Conservation (phyloP, 2,113 vertebrate species). For the Natator depressus region DNA sequence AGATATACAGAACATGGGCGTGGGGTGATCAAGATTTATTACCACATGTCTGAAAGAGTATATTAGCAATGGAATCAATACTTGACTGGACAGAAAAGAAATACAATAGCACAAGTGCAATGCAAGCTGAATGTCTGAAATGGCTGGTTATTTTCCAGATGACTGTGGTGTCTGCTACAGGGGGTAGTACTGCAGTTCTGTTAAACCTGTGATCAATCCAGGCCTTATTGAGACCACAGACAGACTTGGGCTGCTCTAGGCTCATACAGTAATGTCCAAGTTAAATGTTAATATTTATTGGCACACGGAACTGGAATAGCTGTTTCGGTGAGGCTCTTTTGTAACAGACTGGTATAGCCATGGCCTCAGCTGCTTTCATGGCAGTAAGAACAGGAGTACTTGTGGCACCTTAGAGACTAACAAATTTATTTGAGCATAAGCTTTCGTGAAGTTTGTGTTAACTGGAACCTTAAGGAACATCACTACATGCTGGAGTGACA, state of each 20-base stretch:
- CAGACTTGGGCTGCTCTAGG: too few species aligned
- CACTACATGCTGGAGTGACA: background rate
- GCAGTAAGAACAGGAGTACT: too few species aligned
- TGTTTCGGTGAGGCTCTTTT: too few species aligned
- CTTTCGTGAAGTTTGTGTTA: background rate
- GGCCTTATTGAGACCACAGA: too few species aligned
- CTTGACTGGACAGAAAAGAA: background rate
- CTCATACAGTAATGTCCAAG: too few species aligned
- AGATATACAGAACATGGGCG: accelerated
- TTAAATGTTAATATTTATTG: too few species aligned
- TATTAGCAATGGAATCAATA: background rate
- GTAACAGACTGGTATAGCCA: too few species aligned
- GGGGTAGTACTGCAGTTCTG: background rate
- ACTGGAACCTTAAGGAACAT: background rate
- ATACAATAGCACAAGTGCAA: background rate
- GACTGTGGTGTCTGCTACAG: background rate
- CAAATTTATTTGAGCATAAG: too few species aligned
- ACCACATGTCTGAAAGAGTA: background rate
- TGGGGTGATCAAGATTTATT: background rate
- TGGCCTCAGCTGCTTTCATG: too few species aligned
- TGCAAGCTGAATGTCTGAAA: background rate
- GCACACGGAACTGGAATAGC: too few species aligned
- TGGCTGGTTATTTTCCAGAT: background rate
- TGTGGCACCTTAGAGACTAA: too few species aligned
- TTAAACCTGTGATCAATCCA: too few species aligned